Evolutionary conservation across 2,113 vertebrate genomes (phyloP).

Genomic region (Nothoprocta pentlandii): DNA sequence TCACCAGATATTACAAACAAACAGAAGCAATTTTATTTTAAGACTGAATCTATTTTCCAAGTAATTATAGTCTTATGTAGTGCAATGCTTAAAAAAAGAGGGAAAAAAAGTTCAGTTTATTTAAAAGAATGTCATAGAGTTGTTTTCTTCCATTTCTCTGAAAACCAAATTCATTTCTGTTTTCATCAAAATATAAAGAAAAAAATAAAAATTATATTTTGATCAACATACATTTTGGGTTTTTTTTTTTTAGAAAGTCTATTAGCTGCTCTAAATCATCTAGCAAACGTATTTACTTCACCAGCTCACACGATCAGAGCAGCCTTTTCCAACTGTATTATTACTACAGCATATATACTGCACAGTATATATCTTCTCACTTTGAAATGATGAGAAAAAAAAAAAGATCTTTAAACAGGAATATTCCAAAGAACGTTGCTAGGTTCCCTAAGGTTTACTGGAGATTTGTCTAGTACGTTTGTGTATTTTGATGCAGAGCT

Average conservation of each 20-base stretch:
- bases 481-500: slow-evolving; percentile 64
- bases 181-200: background rate
- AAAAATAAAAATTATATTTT: background rate
- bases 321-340: background rate
- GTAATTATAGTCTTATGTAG: background rate
- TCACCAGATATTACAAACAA: background rate
- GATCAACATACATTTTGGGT: background rate
- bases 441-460: slow-evolving; percentile 8
- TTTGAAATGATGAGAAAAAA: background rate
- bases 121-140: background rate
- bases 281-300: background rate
- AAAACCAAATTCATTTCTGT: background rate
- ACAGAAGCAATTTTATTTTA: background rate
- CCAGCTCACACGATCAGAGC: background rate
- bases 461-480: background rate
- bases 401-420: background rate
- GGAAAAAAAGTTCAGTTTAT: background rate
- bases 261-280: background rate
- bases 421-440: background rate
- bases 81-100: background rate
- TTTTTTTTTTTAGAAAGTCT: background rate
- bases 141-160: background rate
- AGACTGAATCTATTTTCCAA: background rate
- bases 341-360: background rate
- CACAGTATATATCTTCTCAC: background rate